Evolutionary conservation across 2,888 invertebrate species (phyloP).

Genomic region (Chaetogeoica ovagalla): DNA sequence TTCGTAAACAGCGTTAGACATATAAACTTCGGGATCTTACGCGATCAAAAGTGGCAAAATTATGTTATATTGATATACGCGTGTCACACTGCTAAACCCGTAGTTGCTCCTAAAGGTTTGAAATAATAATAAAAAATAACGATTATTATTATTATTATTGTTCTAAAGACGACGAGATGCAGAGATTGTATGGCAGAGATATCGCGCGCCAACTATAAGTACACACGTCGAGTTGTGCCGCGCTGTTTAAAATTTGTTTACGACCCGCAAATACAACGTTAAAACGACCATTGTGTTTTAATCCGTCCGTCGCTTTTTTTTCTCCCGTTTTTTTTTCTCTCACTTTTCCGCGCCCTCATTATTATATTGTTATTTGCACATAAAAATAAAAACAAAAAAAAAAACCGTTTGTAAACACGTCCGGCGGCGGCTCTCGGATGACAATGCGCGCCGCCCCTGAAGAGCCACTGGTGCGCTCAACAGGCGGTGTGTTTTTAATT

Average conservation of each 20-base stretch:
- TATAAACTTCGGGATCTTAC: too few relatives aligned
- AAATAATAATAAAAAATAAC: too few relatives aligned
- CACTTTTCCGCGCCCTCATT: slow-evolving; percentile 26
- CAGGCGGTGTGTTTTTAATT: slow-evolving; percentile 48
- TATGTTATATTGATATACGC: too few relatives aligned
- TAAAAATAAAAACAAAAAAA: slow-evolving; percentile 14
- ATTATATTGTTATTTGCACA: slow-evolving; percentile 47
- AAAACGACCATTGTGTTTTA: slow-evolving; percentile 46
- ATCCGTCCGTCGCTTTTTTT: slow-evolving; percentile 41
- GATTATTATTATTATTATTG: too few relatives aligned
- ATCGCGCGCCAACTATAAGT: background rate
- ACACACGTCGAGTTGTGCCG: background rate
- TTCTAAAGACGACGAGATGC: background rate
- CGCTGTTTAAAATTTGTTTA: slow-evolving; percentile 18
- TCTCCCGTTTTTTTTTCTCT: slow-evolving; percentile 30
- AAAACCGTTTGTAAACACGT: slow-evolving; percentile 51
- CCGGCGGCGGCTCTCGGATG: slow-evolving; percentile 35
- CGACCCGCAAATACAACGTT: slow-evolving; percentile 11
- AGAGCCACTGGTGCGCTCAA: slow-evolving; percentile 46
- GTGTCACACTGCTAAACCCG: too few relatives aligned
- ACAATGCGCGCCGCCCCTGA: slow-evolving; percentile 29
- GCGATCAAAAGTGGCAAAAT: too few relatives aligned
- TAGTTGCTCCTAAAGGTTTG: too few relatives aligned
- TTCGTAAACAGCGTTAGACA: too few relatives aligned
- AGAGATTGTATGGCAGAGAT: background rate